Base-by-base conservation (phyloP, 2,113 vertebrate species). In the Eurystomus gularis region DNA sequence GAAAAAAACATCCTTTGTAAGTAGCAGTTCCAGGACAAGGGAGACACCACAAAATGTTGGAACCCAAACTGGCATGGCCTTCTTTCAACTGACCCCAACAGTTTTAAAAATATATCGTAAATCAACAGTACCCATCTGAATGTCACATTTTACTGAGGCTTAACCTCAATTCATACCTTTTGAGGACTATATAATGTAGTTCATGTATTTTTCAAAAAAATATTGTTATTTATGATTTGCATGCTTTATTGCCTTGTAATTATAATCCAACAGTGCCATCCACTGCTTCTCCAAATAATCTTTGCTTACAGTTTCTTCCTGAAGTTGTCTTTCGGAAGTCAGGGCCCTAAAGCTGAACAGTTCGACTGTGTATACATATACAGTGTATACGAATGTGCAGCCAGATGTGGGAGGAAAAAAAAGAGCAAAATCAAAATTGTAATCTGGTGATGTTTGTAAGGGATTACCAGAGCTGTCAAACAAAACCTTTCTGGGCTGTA, bases 221-320 rank as follows among this genome's bases (percentile, higher is more conserved):
- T 8, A 60, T 33, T 75, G 44, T 62, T 57, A 94, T 86, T 95
- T 93, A 90, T 89, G 6, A 88, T 96, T 95, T 95, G 46, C 28
- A 54, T 86, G 40, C 37, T 94, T 97, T 95, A 96, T 94, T 94
- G 92, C 72, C 55, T 94, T 94, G 69, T 97, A 96, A 96, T 95
- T 96, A 96, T 95, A 97, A 97, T 93, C 96, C 97, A 97, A 97
- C 94, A 97, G 95, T 97, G 97, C 97, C 97, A 97, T 97, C 96
- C 97, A 96, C 97, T 97, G 97, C 97, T 90, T 93, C 82, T 93
- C 86, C 83, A 97, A 96, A 96, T 94, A 96, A 94, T 90, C 40
- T 96, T 96, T 94, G 42, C 70, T 93, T 93, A 93, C 84, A 87
- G 69, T 86, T 87, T 80, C 48, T 83, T 89, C 61, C 46, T 88